Evolutionary conservation across 2,797 vertebrate species (phyloP), one percentile per base, ranked within the genome.

Genomic region (Danio tinwini): DNA sequence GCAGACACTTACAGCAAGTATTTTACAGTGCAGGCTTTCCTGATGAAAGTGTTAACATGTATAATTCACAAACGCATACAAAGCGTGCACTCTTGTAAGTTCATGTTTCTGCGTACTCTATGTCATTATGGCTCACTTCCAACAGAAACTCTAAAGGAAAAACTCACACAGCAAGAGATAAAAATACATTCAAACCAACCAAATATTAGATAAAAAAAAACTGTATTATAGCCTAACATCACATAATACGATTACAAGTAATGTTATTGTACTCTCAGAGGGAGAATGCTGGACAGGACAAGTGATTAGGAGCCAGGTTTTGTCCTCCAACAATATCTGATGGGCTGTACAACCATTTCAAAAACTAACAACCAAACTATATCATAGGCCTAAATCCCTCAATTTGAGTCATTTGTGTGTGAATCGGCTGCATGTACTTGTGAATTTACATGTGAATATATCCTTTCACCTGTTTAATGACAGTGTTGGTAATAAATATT

Each of bases 401-500:
- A 42, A 42, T 76, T 76, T 53, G 49, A 89, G 88, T 91, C 87
- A 55, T 76, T 64, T 83, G 70, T 85, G 84, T 86, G 87, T 90
- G 40, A 58, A 83, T 67, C 84, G 83, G 84, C 87, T 91, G 37
- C 56, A 37, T 52, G 19, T 82, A 37, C 64, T 62, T 71, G 52
- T 55, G 45, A 45, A 50, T 47, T 40, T 83, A n/a, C n/a, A n/a
- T n/a, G n/a, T n/a, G 75, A 78, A 90, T 90, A 90, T 90, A 89
- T 89, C 88, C 90, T 89, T 88, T 89, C 88, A 91, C 67, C 78
- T 72, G 59, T 91, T 89, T 89, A 89, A 87, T 86, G 86, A 88
- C 90, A 91, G 88, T 83, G 86, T 83, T 87, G 87, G 88, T 92
- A 90, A 90, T 91, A 90, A 93, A 92, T 91, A 90, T 75, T 4